Percentiles rank a stretch among this genome's conserved stretches.
These are phyloP conservation scores for Bombus pascuorum DNA, from an alignment of 1,140 invertebrate genomes.

Conservation along the genomic window DNA sequence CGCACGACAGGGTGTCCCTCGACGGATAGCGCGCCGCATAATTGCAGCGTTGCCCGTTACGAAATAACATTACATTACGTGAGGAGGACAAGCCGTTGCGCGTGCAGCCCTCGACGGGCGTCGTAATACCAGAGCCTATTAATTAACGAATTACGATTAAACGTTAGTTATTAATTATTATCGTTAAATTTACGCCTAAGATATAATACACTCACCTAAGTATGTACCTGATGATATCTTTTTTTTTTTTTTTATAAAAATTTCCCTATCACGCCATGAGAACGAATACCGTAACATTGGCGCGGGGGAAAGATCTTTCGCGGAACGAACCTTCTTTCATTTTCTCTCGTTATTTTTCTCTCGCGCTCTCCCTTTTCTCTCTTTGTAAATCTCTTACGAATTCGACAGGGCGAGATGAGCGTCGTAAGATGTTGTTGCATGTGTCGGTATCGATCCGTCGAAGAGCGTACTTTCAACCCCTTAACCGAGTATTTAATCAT, in stretches of 20 bases:
- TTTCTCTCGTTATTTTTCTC: neutral
- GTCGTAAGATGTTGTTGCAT: neutral
- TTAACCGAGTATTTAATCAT: neutral
- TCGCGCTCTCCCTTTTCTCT: neutral
- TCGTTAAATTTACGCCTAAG: constrained; percentile 73
- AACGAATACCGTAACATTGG: constrained; percentile 23
- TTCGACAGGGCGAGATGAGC: neutral
- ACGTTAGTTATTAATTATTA: constrained; percentile 76
- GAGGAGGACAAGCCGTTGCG: constrained; percentile 37
- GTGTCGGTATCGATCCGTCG: neutral
- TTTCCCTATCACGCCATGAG: constrained; percentile 49
- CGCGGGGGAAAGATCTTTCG: constrained; percentile 25
- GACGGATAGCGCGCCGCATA: neutral
- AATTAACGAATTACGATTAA: constrained; percentile 69
- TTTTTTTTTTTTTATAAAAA: constrained; percentile 64
- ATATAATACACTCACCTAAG: constrained; percentile 77
- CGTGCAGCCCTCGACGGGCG: neutral
- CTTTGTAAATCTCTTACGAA: constrained; percentile 14
- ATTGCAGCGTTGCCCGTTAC: constrained; percentile 9
- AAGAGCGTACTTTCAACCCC: neutral
- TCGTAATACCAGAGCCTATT: constrained; percentile 56
- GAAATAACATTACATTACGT: neutral
- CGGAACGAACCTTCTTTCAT: neutral
- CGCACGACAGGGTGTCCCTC: constrained; percentile 11
- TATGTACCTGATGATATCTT: constrained; percentile 74